These are phyloP conservation scores for Canis aureus DNA, from an alignment of 2,113 vertebrate species.

Conservation along the genomic window DNA sequence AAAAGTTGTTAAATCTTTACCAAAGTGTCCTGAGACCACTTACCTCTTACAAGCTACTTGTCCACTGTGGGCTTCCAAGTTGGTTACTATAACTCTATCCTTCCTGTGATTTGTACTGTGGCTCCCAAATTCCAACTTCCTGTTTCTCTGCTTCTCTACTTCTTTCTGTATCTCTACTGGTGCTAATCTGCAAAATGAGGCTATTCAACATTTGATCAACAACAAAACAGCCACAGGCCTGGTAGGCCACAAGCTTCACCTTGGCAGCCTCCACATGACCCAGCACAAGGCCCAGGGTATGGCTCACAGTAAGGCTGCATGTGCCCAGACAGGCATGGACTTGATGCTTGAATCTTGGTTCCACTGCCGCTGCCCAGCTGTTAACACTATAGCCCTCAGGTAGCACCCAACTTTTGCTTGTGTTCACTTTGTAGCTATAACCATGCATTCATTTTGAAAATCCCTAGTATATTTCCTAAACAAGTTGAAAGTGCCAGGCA, in stretches of 20 bases:
- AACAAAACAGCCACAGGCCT: not conserved
- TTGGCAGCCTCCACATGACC: not conserved
- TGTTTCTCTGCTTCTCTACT: not conserved
- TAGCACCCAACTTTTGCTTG: not conserved
- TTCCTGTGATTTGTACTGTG: not conserved
- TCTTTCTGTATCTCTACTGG: not conserved
- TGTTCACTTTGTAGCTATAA: not conserved
- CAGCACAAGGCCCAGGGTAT: not conserved
- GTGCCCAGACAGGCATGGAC: not conserved
- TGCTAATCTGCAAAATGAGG: not conserved
- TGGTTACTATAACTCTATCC: not conserved
- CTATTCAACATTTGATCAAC: not conserved
- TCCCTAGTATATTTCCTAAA: not conserved
- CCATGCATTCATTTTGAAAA: not conserved
- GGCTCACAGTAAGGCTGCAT: not conserved
- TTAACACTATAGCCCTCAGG: not conserved
- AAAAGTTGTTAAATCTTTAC: not conserved
- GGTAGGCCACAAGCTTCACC: not conserved
- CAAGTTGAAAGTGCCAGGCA: not conserved
- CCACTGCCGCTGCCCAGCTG: fast-evolving
- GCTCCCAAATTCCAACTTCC: not conserved
- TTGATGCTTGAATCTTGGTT: not conserved
- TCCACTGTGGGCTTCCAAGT: not conserved
- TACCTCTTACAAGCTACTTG: not conserved
- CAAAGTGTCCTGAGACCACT: not conserved